A percentile compares a stretch with the other conserved stretches of the same genome.
phyloP scores from a whole-genome alignment of 2,888 invertebrate genomes.

The Kryphioiulus occultus region DNA sequence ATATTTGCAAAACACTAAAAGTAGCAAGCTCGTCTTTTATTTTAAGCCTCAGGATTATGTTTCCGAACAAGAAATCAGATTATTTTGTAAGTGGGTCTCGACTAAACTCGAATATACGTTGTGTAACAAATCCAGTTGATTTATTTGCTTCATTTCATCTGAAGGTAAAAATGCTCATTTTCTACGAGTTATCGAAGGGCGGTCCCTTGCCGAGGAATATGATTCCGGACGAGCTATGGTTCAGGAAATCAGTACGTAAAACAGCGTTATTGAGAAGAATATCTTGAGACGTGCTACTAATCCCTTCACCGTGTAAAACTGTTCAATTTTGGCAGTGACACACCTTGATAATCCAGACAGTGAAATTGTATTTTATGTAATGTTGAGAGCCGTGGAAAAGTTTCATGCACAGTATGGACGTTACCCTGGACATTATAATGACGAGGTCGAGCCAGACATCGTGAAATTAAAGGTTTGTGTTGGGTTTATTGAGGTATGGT shows the following conservation, averaged over 20 bases:
- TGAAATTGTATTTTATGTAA: constrained; percentile 87
- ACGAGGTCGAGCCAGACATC: constrained; percentile 88
- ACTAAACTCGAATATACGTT: neutral
- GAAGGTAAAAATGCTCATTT: constrained; percentile 77
- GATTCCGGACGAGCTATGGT: constrained; percentile 70
- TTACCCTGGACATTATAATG: constrained; percentile 86
- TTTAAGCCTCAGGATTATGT: constrained; percentile 73
- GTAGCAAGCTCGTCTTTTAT: neutral
- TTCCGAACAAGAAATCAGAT: constrained; percentile 79
- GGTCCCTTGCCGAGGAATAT: constrained; percentile 79
- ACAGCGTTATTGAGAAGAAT: neutral
- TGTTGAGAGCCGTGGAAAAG: constrained; percentile 87
- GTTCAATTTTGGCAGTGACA: constrained; percentile 48
- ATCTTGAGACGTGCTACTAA: neutral
- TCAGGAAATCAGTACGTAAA: constrained; percentile 66
- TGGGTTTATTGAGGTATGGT: neutral
- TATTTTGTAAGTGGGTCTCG: constrained; percentile 72
- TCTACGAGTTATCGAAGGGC: constrained; percentile 78
- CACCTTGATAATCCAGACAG: constrained; percentile 80
- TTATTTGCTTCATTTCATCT: constrained; percentile 43
- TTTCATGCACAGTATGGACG: constrained; percentile 88
- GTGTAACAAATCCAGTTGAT: neutral
- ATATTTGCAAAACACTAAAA: too few species aligned
- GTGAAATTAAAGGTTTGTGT: constrained; percentile 77
- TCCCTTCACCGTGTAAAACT: neutral